Evolutionary conservation across 2,888 invertebrate genomes (phyloP), one percentile per base, ranked within the genome.

Genomic region (Tetragonisca angustula): DNA sequence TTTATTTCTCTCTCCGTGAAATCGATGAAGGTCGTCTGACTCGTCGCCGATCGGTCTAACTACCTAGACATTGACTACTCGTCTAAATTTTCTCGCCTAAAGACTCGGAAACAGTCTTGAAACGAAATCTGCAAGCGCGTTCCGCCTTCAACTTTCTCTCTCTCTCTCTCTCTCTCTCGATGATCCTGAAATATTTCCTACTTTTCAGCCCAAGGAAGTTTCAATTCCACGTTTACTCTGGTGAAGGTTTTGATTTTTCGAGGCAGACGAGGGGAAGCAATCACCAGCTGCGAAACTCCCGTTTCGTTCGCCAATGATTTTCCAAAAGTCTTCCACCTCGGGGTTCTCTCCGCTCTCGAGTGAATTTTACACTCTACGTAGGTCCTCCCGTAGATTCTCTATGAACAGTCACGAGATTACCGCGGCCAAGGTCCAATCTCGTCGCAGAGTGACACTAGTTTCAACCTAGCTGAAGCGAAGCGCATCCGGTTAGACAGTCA

Each of bases 1-100:
- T 76, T 65, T 83, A 61, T 71, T 85, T 79, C 82, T 24, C 49
- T 49, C 5, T 32, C 24, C 9, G 17, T 24, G 43, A 80, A 75
- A 69, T 87, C 76, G 77, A 59, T 67, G 69, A 70, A 74, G 68
- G 72, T 70, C 70, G 68, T 50, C 61, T 67, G 72, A 73, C 61
- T 76, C 76, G 49, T 54, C 65, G 32, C 68, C 36, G 62, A 17
- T 75, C 65, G 62, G 17, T 75, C 62, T 80, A 83, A 56, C 69
- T 83, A 83, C 77, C 86, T 87, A 89, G 85, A 83, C 90, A 85
- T 80, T 61, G 65, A 84, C 85, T 87, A 87, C 76, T 75, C 67
- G 36, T 61, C 36, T 52, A 62, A 43, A 50, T 69, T 49, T 27
- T 76, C 54, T 70, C 71, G 69, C 68, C 68, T 67, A 54, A 36